phyloP scores from a whole-genome alignment of 2,888 invertebrate genomes.

The Exephanes ischioxanthus region DNA sequence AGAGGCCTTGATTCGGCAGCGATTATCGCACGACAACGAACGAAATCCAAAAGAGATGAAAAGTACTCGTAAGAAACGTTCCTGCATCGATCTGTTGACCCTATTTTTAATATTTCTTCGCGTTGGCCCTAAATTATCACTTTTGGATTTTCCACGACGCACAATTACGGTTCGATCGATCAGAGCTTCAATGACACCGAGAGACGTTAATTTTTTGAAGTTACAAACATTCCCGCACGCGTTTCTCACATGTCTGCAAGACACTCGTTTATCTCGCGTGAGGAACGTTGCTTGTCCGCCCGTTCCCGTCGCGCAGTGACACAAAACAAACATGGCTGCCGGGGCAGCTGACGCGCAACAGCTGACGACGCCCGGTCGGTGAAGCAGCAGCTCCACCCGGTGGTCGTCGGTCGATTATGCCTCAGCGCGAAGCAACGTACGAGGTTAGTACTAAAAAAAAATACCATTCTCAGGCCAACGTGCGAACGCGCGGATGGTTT shows the following conservation, averaged over 20 bases:
- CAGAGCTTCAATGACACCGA: background rate
- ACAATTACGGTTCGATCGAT: background rate
- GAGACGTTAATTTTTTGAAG: background rate
- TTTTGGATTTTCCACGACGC: background rate
- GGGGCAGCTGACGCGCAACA: slow-evolving; percentile 44
- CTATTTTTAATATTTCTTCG: background rate
- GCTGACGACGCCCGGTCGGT: slow-evolving; percentile 41
- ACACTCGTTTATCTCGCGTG: background rate
- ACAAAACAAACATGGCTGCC: slow-evolving; percentile 46
- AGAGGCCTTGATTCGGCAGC: background rate
- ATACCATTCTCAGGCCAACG: background rate
- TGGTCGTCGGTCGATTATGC: background rate
- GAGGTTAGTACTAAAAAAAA: slow-evolving; percentile 1
- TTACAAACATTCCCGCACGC: background rate
- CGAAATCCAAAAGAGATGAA: background rate
- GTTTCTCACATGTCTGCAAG: background rate
- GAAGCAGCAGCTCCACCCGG: background rate
- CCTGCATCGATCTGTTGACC: slow-evolving; percentile 1
- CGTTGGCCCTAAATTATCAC: slow-evolving; percentile 20
- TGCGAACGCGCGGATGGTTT: background rate
- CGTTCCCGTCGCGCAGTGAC: slow-evolving; percentile 16
- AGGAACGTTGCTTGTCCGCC: background rate
- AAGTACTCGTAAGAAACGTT: background rate
- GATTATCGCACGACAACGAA: background rate
- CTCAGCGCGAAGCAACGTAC: background rate